Base-by-base conservation (phyloP, 2,113 vertebrate genomes). In the Carollia perspicillata region DNA sequence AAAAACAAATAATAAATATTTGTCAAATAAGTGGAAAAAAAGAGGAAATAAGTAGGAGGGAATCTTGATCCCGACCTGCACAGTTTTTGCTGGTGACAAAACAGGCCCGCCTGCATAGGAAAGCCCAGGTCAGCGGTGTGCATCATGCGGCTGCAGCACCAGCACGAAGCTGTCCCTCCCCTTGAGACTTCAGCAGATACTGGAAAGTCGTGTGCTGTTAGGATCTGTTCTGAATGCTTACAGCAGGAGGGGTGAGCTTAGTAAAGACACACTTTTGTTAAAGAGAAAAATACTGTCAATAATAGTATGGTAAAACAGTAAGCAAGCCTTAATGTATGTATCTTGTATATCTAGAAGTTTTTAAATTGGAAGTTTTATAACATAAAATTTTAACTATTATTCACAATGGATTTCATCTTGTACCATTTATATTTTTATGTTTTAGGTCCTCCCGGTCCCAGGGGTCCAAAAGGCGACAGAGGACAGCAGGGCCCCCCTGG, bases 371-470 rank as follows among this genome's bases (percentile, higher is more conserved):
- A 42, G 16, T 33, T 75, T 75, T 95, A 11, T 92, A 86, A 90
- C 55, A 90, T 17, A 79, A 95, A 23, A 28, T 69, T 23, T 23
- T 47, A 12, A 18, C 42, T 77, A 13, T 96, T 77, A 69, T 12
- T 55, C 84, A 92, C 33, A 20, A 26, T 10, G 23, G 47, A n/a
- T 30, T 89, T 78, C 16, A 33, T 18, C 1, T 74, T 63, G 85
- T 66, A 0, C 23, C 65, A 63, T 53, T 74, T 65, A 40, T 8
- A 13, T 83, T 93, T 96, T 63, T 58, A 72, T 98, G 26, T 99
- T 99, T 97, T 97, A 99, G 99, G 99, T 87, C 99, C 99, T 92
- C 99, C 99, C 92, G 99, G 99, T 96, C 99, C 99, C 68, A 99
- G 99, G 96, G 99, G 99, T 77, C 98, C 99, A 28, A 99, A 99